Percentiles rank a stretch among this genome's conserved stretches.
phyloP scores from a whole-genome alignment of 2,113 vertebrate species.

The Gymnarchus niloticus region DNA sequence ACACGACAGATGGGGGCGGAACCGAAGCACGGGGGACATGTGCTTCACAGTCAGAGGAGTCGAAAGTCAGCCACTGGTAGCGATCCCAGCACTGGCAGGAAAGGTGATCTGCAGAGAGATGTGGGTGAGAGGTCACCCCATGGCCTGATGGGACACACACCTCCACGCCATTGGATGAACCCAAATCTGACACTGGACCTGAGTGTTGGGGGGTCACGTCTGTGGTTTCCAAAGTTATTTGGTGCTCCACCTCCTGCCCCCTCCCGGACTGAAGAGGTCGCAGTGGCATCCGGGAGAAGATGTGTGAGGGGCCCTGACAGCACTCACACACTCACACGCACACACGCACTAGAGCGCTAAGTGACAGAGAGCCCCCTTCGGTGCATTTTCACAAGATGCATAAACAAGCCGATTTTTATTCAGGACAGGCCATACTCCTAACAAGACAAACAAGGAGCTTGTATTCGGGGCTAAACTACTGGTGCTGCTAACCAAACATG shows the following conservation, averaged over 20 bases:
- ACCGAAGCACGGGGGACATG: no score
- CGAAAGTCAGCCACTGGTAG: neutral
- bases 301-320: no score
- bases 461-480: constrained; percentile 43
- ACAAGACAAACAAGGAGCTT: constrained; percentile 42
- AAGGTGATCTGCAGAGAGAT: neutral
- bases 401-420: constrained; percentile 45
- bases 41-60: neutral
- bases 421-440: constrained; percentile 38
- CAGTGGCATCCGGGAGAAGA: no score
- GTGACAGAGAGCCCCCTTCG: neutral
- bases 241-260: no score
- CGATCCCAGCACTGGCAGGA: neutral
- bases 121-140: constrained; percentile 5
- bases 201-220: no score
- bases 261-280: no score
- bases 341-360: neutral
- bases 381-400: constrained; percentile 33
- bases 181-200: neutral
- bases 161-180: no score
- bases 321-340: neutral
- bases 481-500: constrained; percentile 49
- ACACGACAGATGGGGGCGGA: no score
- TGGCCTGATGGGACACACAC: neutral
- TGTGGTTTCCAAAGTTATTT: no score